Evolutionary conservation across 2,888 invertebrate genomes (phyloP), one percentile per base, ranked within the genome.

Genomic region (Rhagonycha lutea): DNA sequence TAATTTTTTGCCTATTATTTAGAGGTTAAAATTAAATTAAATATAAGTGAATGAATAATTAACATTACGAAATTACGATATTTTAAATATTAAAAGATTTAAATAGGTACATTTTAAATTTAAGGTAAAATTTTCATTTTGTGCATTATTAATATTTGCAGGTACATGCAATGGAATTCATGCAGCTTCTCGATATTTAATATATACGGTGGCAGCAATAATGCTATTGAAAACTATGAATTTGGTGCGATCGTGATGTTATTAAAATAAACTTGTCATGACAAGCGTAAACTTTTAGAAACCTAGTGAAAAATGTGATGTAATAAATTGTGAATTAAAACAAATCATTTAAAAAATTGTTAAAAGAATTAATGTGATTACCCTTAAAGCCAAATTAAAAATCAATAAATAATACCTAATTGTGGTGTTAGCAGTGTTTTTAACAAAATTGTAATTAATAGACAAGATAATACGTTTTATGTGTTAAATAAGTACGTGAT

Each of bases 101-200:
- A 47, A 47, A 47, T 2, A 18, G n/a, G n/a, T 47, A n/a, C 47
- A 47, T 47, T 11, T 47, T 47, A 47, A 47, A n/a, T 47, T 47
- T 47, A 47, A n/a, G 7, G n/a, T 47, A 47, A 47, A 47, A 47
- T 47, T 47, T 47, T n/a, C n/a, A 47, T 47, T 47, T 47, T 47
- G 47, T 47, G n/a, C 47, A 47, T 47, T 47, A 47, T 47, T 47
- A 47, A 47, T 65, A 65, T 65, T 74, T 80, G 14, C 72, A 82
- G 82, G 82, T 61, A 76, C 79, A 11, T 80, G 80, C 72, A 79
- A 76, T 26, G 79, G 79, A 63, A 69, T 74, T 67, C 72, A 77
- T 28, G 73, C 72, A 70, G 71, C 78, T 63, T 79, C 73, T 76
- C 77, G 72, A 69, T 73, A 61, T 71, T 60, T 78, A 61, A n/a